Base-by-base conservation (phyloP, 2,113 vertebrate species). In the Notarius quadriscutis region DNA sequence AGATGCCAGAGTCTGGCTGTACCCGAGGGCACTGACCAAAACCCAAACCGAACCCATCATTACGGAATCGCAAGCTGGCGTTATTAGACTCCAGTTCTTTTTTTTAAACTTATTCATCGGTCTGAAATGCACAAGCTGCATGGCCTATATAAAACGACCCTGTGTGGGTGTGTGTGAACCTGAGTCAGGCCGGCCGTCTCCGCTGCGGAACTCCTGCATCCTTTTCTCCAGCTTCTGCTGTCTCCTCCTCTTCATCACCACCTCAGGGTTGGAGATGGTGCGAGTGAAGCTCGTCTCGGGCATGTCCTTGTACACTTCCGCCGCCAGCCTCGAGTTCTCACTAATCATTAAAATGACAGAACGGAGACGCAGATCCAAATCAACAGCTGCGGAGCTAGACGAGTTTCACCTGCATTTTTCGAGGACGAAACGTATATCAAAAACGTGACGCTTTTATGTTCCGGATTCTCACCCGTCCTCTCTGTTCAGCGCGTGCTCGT, bases 281-380 rank as follows among this genome's bases (percentile, higher is more conserved):
- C 98, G 94, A 7, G 98, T 99, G 84, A 99, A 99, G 94, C 98
- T 99, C 72, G 97, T 99, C 91, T 99, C 98, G 0, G 98, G 98
- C 98, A 99, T 99, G 92, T 99, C 98, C 92, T 99, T 99, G 92
- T 99, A 99, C 77, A 99, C 97, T 89, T 99, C 98, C 0, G 97
- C 97, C 17, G 98, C 98, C 92, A 99, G 95, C 9, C 96, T 96
- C 14, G 95, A 98, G 92, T 98, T 98, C 93, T 99, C 98, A 67
- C 98, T 99, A 87, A 1, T 55, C 11, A 12, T 12, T 55, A 60
- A 34, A 41, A 80, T 3, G 15, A 17, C 27, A 25, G n/a, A 15
- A 78, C 7, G 57, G 20, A 57, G 20, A 71, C 69, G 63, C 10
- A 51, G 5, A 51, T 5, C 11, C 10, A 41, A 10, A 74, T 22